A percentile compares a stretch with the other conserved stretches of the same genome.
phyloP scores from a whole-genome alignment of 2,888 invertebrate genomes.

The Drosophila austrosaltans region DNA sequence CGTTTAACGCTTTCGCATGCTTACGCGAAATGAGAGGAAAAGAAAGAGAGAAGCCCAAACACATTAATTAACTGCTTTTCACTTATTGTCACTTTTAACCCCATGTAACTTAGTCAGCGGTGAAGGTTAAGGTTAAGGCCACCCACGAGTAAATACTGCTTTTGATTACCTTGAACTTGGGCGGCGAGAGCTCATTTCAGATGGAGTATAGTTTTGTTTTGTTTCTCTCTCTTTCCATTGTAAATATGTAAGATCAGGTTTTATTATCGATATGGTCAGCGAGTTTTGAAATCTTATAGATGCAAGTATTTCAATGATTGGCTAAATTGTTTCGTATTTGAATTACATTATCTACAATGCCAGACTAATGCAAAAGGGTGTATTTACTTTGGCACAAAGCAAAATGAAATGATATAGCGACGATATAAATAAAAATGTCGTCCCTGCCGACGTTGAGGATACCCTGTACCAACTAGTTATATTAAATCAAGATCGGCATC shows the following conservation, averaged over 20 bases:
- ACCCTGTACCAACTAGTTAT: no score
- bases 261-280: neutral
- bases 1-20: slow-evolving; percentile 54
- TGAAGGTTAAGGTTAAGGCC: slow-evolving; percentile 15
- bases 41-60: slow-evolving; percentile 33
- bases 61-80: slow-evolving; percentile 37
- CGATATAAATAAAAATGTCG: no score
- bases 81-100: neutral
- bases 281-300: neutral
- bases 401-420: neutral
- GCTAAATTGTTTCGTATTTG: no score
- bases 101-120: neutral
- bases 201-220: neutral
- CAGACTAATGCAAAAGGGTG: neutral
- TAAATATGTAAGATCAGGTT: neutral
- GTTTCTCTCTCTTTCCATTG: neutral
- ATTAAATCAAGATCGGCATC: no score
- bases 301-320: neutral
- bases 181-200: neutral
- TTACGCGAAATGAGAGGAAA: slow-evolving; percentile 22
- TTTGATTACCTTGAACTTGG: slow-evolving; percentile 71
- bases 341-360: neutral
- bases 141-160: slow-evolving; percentile 6
- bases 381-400: neutral
- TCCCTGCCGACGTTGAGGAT: no score